Evolutionary conservation across 2,797 vertebrate species (phyloP), one percentile per base, ranked within the genome.

Genomic region (Pagetopsis macropterus): DNA sequence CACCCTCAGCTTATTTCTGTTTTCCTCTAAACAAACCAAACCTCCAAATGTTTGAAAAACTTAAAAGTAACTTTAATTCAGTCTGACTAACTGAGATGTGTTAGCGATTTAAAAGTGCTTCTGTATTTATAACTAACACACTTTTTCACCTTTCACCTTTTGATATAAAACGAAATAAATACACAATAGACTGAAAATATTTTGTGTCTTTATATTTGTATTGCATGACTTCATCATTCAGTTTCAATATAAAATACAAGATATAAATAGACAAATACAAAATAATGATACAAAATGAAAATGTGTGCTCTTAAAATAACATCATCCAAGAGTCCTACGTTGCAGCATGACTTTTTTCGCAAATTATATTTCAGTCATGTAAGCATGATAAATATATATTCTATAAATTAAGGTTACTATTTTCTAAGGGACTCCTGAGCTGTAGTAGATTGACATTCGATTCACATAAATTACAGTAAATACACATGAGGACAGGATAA

Each of bases 211-310:
- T 77, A 41, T 69, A 69, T 50, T 79, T 79, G 68, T 70, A 55
- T 79, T 50, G 68, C 41, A 64, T 66, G 2, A 40, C 43, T 72
- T 48, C 21, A 51, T 70, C 33, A 44, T 62, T 72, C 16, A 31
- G 17, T 73, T 62, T 73, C n/a, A 59, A 72, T 87, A 83, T 50
- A 84, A 91, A 89, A 84, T 67, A 78, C 70, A 78, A 40, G n/a
- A 76, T 57, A 44, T 76, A 50, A 68, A 31, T 61, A 70, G 58
- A 12, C 33, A 37, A 27, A 44, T 31, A 57, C n/a, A 64, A 72
- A 33, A 67, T 1, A 23, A 49, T 49, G 1, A 44, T n/a, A 23
- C 51, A 69, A 83, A 78, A 77, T 64, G 1, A 58, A 74, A 68
- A 75, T 13, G 43, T 67, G 78, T 83, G 84, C 60, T 88, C 76